Conservation (phyloP, 1,140 invertebrate genomes). For the Cydia amplana region DNA sequence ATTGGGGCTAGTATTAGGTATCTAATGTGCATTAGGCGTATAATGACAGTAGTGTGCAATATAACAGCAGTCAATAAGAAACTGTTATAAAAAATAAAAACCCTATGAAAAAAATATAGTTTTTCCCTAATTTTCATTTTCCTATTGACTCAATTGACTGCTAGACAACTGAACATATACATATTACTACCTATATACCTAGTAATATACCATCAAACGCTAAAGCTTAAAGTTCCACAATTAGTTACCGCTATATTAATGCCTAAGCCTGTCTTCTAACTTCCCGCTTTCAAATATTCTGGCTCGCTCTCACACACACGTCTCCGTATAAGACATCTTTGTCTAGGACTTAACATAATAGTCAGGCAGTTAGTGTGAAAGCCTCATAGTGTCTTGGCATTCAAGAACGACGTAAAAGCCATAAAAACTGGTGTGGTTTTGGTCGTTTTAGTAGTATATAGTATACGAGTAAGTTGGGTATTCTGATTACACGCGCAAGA, state of each 20-base stretch:
- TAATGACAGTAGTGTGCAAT: too few species aligned
- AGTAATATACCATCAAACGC: background rate
- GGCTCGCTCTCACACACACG: background rate
- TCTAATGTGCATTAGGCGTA: too few species aligned
- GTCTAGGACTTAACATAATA: slow-evolving; percentile 28
- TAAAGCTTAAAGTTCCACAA: background rate
- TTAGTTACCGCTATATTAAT: background rate
- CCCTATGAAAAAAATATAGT: too few species aligned
- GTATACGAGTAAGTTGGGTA: background rate
- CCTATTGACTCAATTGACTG: too few species aligned
- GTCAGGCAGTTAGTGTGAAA: slow-evolving; percentile 25
- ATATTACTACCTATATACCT: too few species aligned
- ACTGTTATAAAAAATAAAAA: too few species aligned
- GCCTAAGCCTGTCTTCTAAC: background rate
- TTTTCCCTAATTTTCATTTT: too few species aligned
- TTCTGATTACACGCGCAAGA: background rate
- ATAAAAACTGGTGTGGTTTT: background rate
- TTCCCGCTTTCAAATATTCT: background rate
- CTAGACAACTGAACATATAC: too few species aligned
- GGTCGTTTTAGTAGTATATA: background rate
- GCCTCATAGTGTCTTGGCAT: slow-evolving; percentile 5
- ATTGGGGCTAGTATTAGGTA: too few species aligned
- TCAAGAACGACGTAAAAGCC: background rate
- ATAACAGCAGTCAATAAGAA: too few species aligned
- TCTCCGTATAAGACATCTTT: background rate